phyloP scores from a whole-genome alignment of 2,797 vertebrate genomes.

The Neosalanx taihuensis region DNA sequence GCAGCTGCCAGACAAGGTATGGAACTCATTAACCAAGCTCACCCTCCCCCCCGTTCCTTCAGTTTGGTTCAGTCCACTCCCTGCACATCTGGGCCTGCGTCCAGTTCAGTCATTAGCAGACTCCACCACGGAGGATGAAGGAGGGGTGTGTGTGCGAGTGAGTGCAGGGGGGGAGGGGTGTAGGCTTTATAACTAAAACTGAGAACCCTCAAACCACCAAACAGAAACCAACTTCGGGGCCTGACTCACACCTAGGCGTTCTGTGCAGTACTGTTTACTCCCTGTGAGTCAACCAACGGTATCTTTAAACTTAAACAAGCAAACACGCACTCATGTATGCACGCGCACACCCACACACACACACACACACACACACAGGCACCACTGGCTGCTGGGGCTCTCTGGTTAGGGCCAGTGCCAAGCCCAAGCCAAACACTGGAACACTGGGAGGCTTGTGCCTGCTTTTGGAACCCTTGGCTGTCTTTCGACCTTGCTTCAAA shows the following conservation, averaged over 20 bases:
- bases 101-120: slow-evolving; percentile 53
- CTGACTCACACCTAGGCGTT: slow-evolving; percentile 60
- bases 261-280: slow-evolving; percentile 56
- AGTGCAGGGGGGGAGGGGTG: slow-evolving; percentile 22
- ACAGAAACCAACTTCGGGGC: slow-evolving; percentile 39
- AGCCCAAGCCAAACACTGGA: slow-evolving; percentile 69
- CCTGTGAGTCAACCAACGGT: slow-evolving; percentile 60
- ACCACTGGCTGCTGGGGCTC: slow-evolving; percentile 66
- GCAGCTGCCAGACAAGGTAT: slow-evolving; percentile 66
- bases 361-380: slow-evolving; percentile 50
- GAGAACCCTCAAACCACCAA: slow-evolving; percentile 45
- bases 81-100: slow-evolving; percentile 59
- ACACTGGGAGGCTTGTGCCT: slow-evolving; percentile 73
- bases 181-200: slow-evolving; percentile 50
- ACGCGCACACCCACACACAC: slow-evolving; percentile 24
- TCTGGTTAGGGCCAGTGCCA: slow-evolving; percentile 72
- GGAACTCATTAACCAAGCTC: slow-evolving; percentile 68
- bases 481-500: slow-evolving; percentile 76
- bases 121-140: slow-evolving; percentile 31
- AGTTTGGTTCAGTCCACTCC: slow-evolving; percentile 63
- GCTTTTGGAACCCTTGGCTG: slow-evolving; percentile 69
- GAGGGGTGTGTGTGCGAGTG: slow-evolving; percentile 6
- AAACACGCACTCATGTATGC: not conserved
- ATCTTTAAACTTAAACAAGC: slow-evolving; percentile 39
- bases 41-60: slow-evolving; percentile 63